Percentiles rank a stretch among this genome's conserved stretches.
Evolutionary conservation across 2,888 invertebrate species (phyloP).

Genomic region (Drosophila tanythrix): DNA sequence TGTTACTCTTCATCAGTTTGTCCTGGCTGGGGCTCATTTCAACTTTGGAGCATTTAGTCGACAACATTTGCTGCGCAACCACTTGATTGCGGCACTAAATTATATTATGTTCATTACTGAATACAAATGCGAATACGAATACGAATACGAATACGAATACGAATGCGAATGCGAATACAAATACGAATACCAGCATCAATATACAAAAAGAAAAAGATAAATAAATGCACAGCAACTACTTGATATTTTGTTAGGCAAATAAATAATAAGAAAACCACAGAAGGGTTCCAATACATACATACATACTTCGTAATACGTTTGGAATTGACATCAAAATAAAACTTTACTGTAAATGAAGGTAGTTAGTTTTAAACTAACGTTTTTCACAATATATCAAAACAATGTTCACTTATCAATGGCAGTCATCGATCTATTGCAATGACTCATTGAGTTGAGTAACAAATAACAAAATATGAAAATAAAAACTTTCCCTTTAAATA

Average conservation of each 20-base stretch:
- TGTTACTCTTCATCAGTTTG: conserved; percentile 49
- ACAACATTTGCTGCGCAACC: conserved; percentile 61
- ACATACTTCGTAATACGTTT: background rate
- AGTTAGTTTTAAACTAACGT: background rate
- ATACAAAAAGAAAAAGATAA: background rate
- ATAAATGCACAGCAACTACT: conserved; percentile 11
- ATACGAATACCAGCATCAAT: background rate
- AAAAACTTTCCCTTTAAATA: too few relatives aligned
- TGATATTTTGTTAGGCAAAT: conserved; percentile 12
- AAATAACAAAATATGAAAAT: too few relatives aligned
- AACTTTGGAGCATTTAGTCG: conserved; percentile 61
- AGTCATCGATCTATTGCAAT: background rate
- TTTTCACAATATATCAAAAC: background rate
- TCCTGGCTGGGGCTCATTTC: conserved; percentile 48
- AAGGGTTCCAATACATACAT: background rate
- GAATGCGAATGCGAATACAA: conserved; percentile 8
- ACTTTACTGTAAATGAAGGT: background rate
- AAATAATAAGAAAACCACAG: background rate
- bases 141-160: background rate
- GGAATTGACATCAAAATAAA: conserved; percentile 9
- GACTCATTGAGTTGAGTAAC: background rate
- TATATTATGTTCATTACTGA: conserved; percentile 69
- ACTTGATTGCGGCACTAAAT: conserved; percentile 77
- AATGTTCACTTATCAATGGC: background rate
- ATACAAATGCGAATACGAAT: conserved; percentile 12